Conservation (phyloP, 2,113 vertebrate genomes). For the Pseudonaja textilis region DNA sequence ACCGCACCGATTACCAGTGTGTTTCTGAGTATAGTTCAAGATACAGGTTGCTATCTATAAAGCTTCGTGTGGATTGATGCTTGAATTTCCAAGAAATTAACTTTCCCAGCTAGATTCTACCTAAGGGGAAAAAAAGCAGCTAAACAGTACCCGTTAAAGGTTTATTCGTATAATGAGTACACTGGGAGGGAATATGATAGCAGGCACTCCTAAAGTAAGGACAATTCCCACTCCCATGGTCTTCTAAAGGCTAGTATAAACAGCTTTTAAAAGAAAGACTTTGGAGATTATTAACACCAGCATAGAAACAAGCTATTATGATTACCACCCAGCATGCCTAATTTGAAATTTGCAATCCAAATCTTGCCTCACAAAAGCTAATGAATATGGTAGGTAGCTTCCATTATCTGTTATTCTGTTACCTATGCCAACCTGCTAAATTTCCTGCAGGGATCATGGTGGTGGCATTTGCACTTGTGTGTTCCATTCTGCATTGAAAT, state of each 20-base stretch:
- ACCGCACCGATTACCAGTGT: background rate
- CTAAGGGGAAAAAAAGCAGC: background rate
- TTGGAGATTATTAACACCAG: background rate
- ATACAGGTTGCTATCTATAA: background rate
- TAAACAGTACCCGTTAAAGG: background rate
- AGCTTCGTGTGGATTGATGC: background rate
- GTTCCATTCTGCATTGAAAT: background rate
- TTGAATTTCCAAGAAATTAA: background rate
- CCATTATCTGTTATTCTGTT: background rate
- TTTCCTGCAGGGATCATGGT: slow-evolving; percentile 22
- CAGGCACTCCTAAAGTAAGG: background rate
- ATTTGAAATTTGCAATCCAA: background rate
- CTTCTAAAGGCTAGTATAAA: background rate
- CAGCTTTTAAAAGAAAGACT: background rate
- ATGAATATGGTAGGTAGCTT: background rate
- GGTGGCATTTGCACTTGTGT: no score
- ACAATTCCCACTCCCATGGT: background rate
- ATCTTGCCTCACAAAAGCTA: background rate
- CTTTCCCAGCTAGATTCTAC: background rate
- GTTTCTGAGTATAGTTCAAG: background rate
- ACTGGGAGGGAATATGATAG: background rate
- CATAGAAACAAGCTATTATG: background rate
- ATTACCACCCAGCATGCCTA: background rate
- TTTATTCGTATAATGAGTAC: background rate
- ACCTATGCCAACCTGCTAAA: background rate